A percentile compares a stretch with the other conserved stretches of the same genome.
These are phyloP conservation scores for Oxytorus armatus DNA, from an alignment of 2,888 invertebrate genomes.

Conservation along the genomic window DNA sequence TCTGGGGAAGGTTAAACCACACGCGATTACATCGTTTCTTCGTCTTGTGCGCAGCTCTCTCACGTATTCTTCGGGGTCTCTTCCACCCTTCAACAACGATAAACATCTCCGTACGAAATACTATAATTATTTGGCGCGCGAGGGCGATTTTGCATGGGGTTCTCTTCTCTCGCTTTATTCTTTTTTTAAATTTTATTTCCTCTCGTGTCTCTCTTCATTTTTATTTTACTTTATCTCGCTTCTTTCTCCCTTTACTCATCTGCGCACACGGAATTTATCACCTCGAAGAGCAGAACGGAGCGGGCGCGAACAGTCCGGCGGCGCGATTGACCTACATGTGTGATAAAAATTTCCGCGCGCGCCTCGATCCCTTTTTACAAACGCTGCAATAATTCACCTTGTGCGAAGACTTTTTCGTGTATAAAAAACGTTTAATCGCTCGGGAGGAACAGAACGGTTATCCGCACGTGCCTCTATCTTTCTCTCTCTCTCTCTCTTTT, in stretches of 20 bases:
- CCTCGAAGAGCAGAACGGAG: constrained; percentile 33
- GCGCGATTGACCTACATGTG: constrained; percentile 47
- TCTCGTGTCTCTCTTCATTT: constrained; percentile 3
- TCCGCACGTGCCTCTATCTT: constrained; percentile 5
- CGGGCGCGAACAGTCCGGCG: too few relatives aligned
- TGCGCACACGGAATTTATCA: constrained; percentile 31
- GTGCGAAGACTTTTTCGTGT: constrained; percentile 26
- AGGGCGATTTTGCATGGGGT: constrained; percentile 25
- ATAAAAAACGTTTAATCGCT: constrained; percentile 31
- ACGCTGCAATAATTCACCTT: constrained; percentile 9
- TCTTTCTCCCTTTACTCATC: constrained; percentile 38
- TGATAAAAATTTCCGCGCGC: constrained; percentile 42
- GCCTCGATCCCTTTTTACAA: not conserved
- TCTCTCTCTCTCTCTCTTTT: not conserved
- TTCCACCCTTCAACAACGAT: constrained; percentile 39
- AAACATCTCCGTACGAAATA: constrained; percentile 30
- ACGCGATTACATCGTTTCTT: constrained; percentile 54
- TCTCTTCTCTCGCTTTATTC: constrained; percentile 3
- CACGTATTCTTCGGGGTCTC: constrained; percentile 26
- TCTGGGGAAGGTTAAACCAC: constrained; percentile 32
- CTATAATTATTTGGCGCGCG: constrained; percentile 51
- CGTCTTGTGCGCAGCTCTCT: constrained; percentile 30
- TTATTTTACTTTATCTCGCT: constrained; percentile 39
- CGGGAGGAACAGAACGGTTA: not conserved
- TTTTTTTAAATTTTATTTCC: too few relatives aligned